Evolutionary conservation across 2,888 invertebrate species (phyloP).

Genomic region (Pseudococcus viburni): DNA sequence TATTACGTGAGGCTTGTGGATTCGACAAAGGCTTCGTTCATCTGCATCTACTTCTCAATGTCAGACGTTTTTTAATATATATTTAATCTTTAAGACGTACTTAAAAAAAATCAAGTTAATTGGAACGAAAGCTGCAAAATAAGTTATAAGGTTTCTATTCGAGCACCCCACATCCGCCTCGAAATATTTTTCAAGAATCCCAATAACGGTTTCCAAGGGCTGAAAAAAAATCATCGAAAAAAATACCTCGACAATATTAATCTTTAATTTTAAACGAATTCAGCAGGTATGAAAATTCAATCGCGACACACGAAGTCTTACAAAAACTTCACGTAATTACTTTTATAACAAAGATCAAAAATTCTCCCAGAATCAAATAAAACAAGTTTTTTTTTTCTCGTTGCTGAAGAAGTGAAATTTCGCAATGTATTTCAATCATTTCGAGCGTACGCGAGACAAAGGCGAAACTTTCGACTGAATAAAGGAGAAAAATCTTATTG

Average conservation of each 20-base stretch:
- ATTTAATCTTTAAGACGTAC: too few relatives aligned
- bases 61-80: too few relatives aligned
- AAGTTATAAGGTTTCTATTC: conserved; percentile 5
- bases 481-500: conserved; percentile 19
- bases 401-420: neutral
- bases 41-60: too few relatives aligned
- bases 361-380: neutral
- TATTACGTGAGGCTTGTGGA: too few relatives aligned
- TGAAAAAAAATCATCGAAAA: neutral
- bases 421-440: conserved; percentile 18
- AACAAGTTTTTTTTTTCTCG: neutral
- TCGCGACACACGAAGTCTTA: neutral
- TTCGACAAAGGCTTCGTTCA: too few relatives aligned
- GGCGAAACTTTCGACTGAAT: neutral
- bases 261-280: conserved; percentile 11
- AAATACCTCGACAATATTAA: neutral
- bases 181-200: conserved; percentile 22
- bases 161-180: neutral
- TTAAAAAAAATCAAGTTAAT: neutral
- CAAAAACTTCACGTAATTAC: conserved; percentile 4
- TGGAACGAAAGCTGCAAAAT: too few relatives aligned
- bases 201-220: neutral
- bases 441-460: neutral
- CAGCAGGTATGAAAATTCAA: neutral
- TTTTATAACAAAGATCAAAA: conserved; percentile 13